These are phyloP conservation scores for Philotrypesis tridentata DNA, from an alignment of 1,140 invertebrate species.

Conservation along the genomic window DNA sequence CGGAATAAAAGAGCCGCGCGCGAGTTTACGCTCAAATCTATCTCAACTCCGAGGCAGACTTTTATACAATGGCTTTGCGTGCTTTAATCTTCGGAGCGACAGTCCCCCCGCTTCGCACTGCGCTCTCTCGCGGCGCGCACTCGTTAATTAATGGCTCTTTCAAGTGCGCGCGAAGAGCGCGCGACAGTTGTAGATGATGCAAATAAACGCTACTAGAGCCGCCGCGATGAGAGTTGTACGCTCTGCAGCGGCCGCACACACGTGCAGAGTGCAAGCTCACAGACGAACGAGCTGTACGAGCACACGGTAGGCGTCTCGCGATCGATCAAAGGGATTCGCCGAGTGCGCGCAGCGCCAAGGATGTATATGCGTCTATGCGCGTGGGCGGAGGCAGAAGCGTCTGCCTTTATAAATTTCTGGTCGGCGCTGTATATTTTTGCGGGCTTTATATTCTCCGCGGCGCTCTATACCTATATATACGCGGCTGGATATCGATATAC, in stretches of 20 bases:
- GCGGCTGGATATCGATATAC: background rate
- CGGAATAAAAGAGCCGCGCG: conserved; percentile 14
- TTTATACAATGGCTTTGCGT: conserved; percentile 12
- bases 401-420: background rate
- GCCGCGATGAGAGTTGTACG: background rate
- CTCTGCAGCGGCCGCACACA: background rate
- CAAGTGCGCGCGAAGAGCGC: background rate
- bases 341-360: background rate
- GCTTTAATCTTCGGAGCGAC: conserved; percentile 27
- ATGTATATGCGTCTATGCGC: background rate
- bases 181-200: conserved; percentile 32
- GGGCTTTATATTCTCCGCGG: background rate
- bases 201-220: conserved; percentile 1
- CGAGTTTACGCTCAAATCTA: conserved; percentile 34
- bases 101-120: too few species aligned
- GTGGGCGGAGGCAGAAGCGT: background rate
- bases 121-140: background rate
- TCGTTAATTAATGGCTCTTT: conserved; percentile 42
- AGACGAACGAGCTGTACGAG: background rate
- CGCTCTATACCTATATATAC: background rate
- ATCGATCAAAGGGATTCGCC: conserved; percentile 27
- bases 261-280: too few species aligned
- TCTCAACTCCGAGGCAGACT: background rate
- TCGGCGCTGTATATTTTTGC: background rate
- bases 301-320: background rate